These are phyloP conservation scores for Acrocephalus arundinaceus DNA, from an alignment of 2,113 vertebrate species.

Conservation along the genomic window DNA sequence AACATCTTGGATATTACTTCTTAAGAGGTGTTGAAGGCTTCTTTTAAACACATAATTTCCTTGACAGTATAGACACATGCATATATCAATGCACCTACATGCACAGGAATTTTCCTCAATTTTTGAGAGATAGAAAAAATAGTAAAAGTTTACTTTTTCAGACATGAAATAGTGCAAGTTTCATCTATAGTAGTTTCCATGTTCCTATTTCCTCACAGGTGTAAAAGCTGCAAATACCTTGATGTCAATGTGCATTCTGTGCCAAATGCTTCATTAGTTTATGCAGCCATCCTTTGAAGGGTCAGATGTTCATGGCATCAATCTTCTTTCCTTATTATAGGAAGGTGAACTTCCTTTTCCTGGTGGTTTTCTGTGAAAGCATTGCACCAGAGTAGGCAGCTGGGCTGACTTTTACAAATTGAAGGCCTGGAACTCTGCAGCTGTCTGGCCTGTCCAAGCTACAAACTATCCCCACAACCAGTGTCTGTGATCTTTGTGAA, in stretches of 20 bases:
- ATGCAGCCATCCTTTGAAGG: background rate
- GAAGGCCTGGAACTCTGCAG: background rate
- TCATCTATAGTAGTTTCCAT: background rate
- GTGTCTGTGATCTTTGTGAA: background rate
- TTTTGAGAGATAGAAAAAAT: background rate
- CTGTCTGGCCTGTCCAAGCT: background rate
- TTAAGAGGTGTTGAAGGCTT: background rate
- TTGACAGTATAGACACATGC: background rate
- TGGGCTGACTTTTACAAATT: background rate
- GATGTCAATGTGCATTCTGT: accelerated
- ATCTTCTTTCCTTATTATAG: background rate
- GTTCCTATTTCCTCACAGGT: background rate
- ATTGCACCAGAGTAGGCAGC: background rate
- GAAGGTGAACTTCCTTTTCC: background rate
- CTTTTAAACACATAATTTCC: background rate
- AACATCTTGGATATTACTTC: background rate
- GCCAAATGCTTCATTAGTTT: background rate
- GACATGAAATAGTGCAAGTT: background rate
- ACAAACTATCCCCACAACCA: background rate
- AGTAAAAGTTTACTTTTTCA: background rate
- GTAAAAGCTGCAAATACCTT: background rate
- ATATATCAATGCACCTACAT: background rate
- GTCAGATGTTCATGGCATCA: background rate
- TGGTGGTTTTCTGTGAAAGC: background rate
- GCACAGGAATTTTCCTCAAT: background rate